Percentiles rank a stretch among this genome's conserved stretches.
Conservation (phyloP, 2,888 invertebrate species). For the Acanthoscelides obtectus region DNA sequence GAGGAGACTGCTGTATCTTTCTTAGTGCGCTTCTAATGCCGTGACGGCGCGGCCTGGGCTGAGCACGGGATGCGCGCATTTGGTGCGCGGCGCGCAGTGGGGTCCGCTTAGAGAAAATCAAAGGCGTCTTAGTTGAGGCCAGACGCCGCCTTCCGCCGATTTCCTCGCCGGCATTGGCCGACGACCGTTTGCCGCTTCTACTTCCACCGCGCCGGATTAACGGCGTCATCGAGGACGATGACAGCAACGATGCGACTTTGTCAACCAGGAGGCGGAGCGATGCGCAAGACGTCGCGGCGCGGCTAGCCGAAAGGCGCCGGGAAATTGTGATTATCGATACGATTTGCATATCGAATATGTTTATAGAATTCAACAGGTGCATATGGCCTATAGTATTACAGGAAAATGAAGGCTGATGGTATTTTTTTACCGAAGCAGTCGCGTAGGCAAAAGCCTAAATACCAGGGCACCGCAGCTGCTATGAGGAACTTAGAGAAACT, state of each 20-base stretch:
- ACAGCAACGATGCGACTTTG: conserved; percentile 24
- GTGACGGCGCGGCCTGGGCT: background rate
- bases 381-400: too few relatives aligned
- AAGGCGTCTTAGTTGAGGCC: conserved; percentile 24
- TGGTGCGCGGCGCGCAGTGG: background rate
- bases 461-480: too few relatives aligned
- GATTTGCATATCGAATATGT: conserved; percentile 4
- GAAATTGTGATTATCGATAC: conserved; percentile 7
- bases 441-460: too few relatives aligned
- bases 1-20: background rate
- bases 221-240: conserved; percentile 19
- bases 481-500: too few relatives aligned
- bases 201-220: conserved; percentile 28
- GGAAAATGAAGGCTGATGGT: too few relatives aligned
- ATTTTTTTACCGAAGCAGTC: too few relatives aligned
- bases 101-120: conserved; percentile 26
- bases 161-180: conserved; percentile 33
- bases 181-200: conserved; percentile 22
- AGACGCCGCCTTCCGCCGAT: conserved; percentile 34
- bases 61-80: conserved; percentile 16
- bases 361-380: too few relatives aligned
- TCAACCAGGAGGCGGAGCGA: conserved; percentile 16
- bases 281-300: too few relatives aligned
- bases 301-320: background rate
- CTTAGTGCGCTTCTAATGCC: background rate